Conservation (phyloP, 2,888 invertebrate species). For the Lithophane semibrunnea region DNA sequence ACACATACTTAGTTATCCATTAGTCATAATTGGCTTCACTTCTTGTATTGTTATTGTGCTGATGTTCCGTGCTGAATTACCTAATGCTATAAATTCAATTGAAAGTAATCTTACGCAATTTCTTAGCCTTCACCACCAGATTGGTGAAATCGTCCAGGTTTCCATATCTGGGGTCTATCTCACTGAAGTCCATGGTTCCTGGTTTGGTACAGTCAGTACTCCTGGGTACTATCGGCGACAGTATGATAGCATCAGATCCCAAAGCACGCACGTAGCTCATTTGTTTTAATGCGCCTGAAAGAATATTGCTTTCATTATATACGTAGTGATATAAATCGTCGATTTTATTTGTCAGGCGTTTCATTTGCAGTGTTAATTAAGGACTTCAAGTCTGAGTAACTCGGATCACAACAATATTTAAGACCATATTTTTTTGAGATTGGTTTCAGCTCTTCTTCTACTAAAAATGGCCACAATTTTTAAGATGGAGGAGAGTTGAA, state of each 20-base stretch:
- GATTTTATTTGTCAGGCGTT: conserved; percentile 12
- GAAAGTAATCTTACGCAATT: conserved; percentile 75
- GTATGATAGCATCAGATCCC: conserved; percentile 84
- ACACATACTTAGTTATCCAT: not conserved
- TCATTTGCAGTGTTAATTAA: not conserved
- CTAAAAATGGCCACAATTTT: too few relatives aligned
- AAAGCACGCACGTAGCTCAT: conserved; percentile 84
- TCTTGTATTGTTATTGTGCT: not conserved
- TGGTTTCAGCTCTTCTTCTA: too few relatives aligned
- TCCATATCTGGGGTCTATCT: conserved; percentile 93
- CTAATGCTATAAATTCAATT: not conserved
- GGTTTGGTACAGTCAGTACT: conserved; percentile 93
- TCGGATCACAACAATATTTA: too few relatives aligned
- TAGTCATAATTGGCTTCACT: not conserved
- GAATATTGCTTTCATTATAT: not conserved
- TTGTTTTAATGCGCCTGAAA: conserved; percentile 81
- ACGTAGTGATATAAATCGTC: not conserved
- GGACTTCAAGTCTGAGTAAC: too few relatives aligned
- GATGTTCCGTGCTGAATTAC: not conserved
- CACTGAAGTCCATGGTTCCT: conserved; percentile 93
- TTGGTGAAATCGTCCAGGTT: conserved; percentile 91
- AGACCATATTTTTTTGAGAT: too few relatives aligned
- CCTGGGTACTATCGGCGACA: conserved; percentile 78
- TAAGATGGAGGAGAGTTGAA: too few relatives aligned
- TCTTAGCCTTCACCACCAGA: conserved; percentile 89